phyloP scores from a whole-genome alignment of 2,888 invertebrate species.

The Leptura quadrifasciata region DNA sequence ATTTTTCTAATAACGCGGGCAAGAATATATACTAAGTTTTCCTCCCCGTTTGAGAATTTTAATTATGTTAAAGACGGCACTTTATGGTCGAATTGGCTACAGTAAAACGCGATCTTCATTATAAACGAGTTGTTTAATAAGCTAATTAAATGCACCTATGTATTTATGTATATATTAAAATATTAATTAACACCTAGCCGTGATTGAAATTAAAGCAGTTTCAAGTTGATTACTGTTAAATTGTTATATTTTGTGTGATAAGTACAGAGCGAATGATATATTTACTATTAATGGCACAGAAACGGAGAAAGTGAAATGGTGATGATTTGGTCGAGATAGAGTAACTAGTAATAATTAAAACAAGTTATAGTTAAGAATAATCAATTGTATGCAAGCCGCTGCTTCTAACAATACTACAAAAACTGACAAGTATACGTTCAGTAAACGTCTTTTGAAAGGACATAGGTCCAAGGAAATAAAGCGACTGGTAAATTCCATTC shows the following conservation, averaged over 20 bases:
- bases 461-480: too few relatives aligned
- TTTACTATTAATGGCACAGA: neutral
- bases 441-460: too few relatives aligned
- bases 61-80: neutral
- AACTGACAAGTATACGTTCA: too few relatives aligned
- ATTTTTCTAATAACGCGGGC: neutral
- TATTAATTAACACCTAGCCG: neutral
- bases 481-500: too few relatives aligned
- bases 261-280: neutral
- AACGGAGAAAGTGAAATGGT: neutral
- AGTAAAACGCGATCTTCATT: conserved; percentile 33
- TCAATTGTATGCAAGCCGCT: too few relatives aligned
- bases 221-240: neutral
- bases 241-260: neutral
- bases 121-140: conserved; percentile 17
- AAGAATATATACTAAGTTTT: conserved; percentile 27
- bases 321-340: neutral
- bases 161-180: conserved; percentile 14
- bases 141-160: conserved; percentile 7
- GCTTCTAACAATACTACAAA: too few relatives aligned
- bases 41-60: conserved; percentile 13
- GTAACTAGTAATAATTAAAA: neutral
- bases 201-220: neutral
- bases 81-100: conserved; percentile 16
- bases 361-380: too few relatives aligned